These are phyloP conservation scores for Hucho hucho DNA, from an alignment of 2,113 vertebrate species.

Conservation along the genomic window DNA sequence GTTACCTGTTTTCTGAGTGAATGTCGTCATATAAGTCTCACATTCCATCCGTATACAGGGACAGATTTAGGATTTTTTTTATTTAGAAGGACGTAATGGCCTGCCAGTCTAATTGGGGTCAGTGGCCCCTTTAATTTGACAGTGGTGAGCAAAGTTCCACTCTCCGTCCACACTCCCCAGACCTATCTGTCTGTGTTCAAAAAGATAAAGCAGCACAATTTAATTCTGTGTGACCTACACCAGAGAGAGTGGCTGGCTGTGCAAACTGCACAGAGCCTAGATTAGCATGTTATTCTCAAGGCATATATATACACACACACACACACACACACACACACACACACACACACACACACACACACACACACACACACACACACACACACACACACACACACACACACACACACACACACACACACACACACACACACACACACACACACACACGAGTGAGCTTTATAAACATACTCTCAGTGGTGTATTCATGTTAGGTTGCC, in stretches of 20 bases:
- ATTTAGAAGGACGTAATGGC: conserved; percentile 32
- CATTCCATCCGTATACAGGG: conserved; percentile 2
- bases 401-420: too few species aligned
- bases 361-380: too few species aligned
- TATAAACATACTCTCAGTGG: conserved; percentile 18
- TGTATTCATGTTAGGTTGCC: conserved; percentile 14
- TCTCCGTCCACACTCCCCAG: conserved; percentile 27
- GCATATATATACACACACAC: too few species aligned
- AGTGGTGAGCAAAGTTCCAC: conserved; percentile 27
- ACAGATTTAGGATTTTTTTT: conserved; percentile 24
- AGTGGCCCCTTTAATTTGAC: conserved; percentile 46
- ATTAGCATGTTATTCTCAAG: conserved; percentile 59
- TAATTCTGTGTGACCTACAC: conserved; percentile 60
- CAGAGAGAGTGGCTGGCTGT: conserved; percentile 15
- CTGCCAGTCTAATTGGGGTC: conserved; percentile 41
- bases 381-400: too few species aligned
- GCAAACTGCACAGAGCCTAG: conserved; percentile 49
- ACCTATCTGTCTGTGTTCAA: conserved; percentile 48
- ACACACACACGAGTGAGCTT: too few species aligned
- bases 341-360: too few species aligned
- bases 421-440: too few species aligned
- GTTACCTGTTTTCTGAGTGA: neutral
- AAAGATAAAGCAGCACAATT: conserved; percentile 60
- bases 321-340: too few species aligned
- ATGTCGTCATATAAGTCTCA: neutral